Conservation (phyloP, 2,113 vertebrate species). For the Camelus dromedarius region DNA sequence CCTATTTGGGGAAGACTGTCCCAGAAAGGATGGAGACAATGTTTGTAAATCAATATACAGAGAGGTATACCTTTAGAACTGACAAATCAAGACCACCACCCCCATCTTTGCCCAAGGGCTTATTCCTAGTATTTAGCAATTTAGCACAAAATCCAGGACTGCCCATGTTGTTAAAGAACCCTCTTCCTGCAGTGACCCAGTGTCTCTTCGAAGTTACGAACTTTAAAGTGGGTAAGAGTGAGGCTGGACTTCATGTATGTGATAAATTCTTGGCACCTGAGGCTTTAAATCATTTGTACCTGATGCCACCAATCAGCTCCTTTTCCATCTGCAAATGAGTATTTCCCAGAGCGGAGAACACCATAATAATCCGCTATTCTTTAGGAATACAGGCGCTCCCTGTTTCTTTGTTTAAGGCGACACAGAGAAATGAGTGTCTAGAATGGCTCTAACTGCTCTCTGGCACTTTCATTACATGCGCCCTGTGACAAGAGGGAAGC, state of each 20-base stretch:
- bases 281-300: constrained; percentile 54
- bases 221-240: background rate
- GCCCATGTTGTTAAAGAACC: background rate
- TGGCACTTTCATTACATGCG: constrained; percentile 50
- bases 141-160: background rate
- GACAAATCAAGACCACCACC: background rate
- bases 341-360: constrained; percentile 49
- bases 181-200: background rate
- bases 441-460: constrained; percentile 47
- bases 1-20: constrained; percentile 14
- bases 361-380: constrained; percentile 65
- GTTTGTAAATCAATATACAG: background rate
- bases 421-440: constrained; percentile 60
- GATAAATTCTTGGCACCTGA: background rate
- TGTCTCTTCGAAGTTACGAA: constrained; percentile 7
- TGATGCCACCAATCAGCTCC: background rate
- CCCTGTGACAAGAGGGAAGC: constrained; percentile 12
- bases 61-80: background rate
- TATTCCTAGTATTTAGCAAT: background rate
- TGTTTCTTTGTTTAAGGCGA: constrained; percentile 68
- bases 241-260: background rate
- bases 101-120: background rate
- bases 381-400: constrained; percentile 54
- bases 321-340: constrained; percentile 14
- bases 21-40: constrained; percentile 13